A percentile compares a stretch with the other conserved stretches of the same genome.
Conservation (phyloP, 2,797 vertebrate genomes). For the Dicrostonyx torquatus region DNA sequence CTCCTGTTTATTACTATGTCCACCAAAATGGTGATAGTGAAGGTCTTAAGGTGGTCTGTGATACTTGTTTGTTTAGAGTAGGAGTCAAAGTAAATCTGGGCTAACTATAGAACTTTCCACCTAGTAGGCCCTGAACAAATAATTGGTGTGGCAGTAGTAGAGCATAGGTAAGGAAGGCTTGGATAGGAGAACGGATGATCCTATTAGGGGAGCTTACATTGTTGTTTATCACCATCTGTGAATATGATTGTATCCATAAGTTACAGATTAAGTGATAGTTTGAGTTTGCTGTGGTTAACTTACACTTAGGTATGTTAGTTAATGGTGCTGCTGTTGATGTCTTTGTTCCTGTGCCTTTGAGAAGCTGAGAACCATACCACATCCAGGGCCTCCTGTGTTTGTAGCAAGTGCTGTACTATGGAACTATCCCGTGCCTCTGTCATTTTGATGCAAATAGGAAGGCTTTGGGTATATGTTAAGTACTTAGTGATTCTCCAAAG, state of each 20-base stretch:
- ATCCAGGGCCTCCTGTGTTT: not conserved
- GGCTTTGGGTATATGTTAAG: slow-evolving; percentile 11
- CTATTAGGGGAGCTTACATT: not conserved
- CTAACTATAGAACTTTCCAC: slow-evolving; percentile 64
- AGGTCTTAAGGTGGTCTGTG: slow-evolving; percentile 64
- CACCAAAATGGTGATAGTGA: slow-evolving; percentile 43
- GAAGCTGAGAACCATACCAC: not conserved
- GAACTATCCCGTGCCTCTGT: not conserved
- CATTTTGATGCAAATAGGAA: slow-evolving; percentile 30
- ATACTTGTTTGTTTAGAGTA: slow-evolving; percentile 61
- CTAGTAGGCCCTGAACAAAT: slow-evolving; percentile 59
- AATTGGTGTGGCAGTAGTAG: slow-evolving; percentile 58
- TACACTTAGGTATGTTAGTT: slow-evolving; percentile 18
- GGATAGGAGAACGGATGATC: slow-evolving; percentile 45
- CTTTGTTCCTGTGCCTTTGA: not conserved
- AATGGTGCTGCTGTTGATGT: slow-evolving; percentile 4
- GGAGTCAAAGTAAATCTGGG: slow-evolving; percentile 66
- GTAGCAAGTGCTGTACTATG: not conserved
- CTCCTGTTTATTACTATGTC: too few species aligned
- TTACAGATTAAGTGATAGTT: slow-evolving; percentile 20
- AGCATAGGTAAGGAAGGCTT: slow-evolving; percentile 49
- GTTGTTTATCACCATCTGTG: not conserved
- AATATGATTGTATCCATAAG: not conserved
- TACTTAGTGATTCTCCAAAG: not conserved
- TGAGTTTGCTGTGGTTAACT: not conserved